These are phyloP conservation scores for Drosophila lacteicornis DNA, from an alignment of 1,140 invertebrate species.

Conservation along the genomic window DNA sequence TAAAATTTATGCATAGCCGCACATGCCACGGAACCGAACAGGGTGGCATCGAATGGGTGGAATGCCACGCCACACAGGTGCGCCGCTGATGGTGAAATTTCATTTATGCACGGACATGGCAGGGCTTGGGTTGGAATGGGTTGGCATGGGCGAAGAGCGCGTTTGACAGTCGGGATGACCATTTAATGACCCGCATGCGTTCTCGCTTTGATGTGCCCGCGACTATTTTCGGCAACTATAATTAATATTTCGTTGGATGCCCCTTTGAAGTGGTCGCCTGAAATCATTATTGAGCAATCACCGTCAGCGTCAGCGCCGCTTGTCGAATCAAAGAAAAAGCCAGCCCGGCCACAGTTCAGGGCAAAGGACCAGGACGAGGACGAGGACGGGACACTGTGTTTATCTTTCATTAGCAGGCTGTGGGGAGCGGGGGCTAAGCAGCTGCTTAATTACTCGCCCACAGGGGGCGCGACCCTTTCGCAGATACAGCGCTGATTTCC, in stretches of 20 bases:
- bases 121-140: too few species aligned
- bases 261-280: constrained; percentile 55
- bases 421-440: constrained; percentile 48
- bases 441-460: constrained; percentile 75
- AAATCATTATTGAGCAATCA: constrained; percentile 50
- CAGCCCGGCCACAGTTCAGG: constrained; percentile 5
- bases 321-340: constrained; percentile 23
- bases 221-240: constrained; percentile 53
- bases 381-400: constrained; percentile 44
- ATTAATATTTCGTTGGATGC: constrained; percentile 60
- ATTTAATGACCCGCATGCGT: constrained; percentile 75
- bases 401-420: constrained; percentile 71
- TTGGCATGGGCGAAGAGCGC: constrained; percentile 4
- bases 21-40: constrained; percentile 25
- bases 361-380: background rate
- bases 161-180: constrained; percentile 35
- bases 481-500: constrained; percentile 66
- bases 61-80: background rate
- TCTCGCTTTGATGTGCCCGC: constrained; percentile 58
- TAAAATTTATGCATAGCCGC: constrained; percentile 75
- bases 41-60: background rate
- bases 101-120: constrained; percentile 29
- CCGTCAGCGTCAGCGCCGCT: background rate
- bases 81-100: constrained; percentile 27
- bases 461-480: constrained; percentile 51